Percentiles rank a stretch among this genome's conserved stretches.
Evolutionary conservation across 2,888 invertebrate genomes (phyloP).

Genomic region (Scaptodrosophila latifasciaeformis): DNA sequence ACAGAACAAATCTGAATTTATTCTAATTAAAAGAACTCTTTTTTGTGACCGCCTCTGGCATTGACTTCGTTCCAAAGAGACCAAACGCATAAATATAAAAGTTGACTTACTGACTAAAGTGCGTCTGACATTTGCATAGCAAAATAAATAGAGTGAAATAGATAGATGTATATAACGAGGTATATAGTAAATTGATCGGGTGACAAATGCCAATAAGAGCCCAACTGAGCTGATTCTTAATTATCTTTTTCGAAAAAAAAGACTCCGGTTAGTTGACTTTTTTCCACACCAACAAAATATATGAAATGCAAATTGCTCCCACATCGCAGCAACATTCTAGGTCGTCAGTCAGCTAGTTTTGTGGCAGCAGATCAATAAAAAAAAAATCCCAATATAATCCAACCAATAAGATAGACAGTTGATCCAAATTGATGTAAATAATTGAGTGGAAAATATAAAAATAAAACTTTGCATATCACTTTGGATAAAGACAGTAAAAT

Average conservation of each 20-base stretch:
- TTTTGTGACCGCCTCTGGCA: conserved; percentile 54
- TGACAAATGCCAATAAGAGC: too few species aligned
- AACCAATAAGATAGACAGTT: background rate
- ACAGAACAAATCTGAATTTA: conserved; percentile 16
- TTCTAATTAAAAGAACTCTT: conserved; percentile 44
- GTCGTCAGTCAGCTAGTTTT: conserved; percentile 36
- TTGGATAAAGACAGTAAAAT: too few species aligned
- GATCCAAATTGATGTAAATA: conserved; percentile 45
- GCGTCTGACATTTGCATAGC: conserved; percentile 25
- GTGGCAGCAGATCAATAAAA: background rate
- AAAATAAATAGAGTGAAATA: background rate
- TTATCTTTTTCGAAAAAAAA: too few species aligned
- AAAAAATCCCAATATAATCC: too few species aligned
- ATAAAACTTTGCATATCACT: too few species aligned
- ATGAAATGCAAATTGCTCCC: conserved; percentile 62
- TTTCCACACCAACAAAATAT: too few species aligned
- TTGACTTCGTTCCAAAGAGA: conserved; percentile 55
- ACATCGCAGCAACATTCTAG: conserved; percentile 57
- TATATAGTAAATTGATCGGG: too few species aligned
- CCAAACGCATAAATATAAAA: conserved; percentile 2
- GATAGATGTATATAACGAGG: too few species aligned
- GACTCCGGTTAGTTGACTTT: too few species aligned
- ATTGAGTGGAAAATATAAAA: too few species aligned
- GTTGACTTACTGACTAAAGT: conserved; percentile 24
- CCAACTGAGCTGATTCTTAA: too few species aligned